Evolutionary conservation across 2,888 invertebrate species (phyloP), one percentile per base, ranked within the genome.

Genomic region (Heliconius ethilla): DNA sequence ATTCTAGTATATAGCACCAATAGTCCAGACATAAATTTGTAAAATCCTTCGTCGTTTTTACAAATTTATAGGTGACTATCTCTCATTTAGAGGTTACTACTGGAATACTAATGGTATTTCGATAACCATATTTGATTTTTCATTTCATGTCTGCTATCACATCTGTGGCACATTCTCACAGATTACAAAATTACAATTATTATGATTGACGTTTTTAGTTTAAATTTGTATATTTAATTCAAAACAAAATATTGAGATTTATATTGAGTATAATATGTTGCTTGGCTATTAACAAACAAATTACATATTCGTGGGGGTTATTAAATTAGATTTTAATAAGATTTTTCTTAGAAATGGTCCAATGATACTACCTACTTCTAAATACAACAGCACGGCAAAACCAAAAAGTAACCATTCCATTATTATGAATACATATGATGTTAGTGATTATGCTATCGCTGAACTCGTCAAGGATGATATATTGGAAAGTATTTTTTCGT

Each of bases 401-500:
- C n/a, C 59, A 22, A 72, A n/a, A 59, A 72, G 59, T n/a, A 72
- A 72, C 22, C 29, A 55, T 33, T 55, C 55, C 29, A 22, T 33
- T 70, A 72, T n/a, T 59, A 80, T 81, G 78, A 79, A 76, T 65
- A 69, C 67, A 37, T 77, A 78, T 70, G 78, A 80, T 76, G 70
- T 72, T 51, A 72, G 80, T 45, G 76, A 79, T 67, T 80, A 80
- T 59, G 80, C 78, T 69, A 80, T 80, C 29, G 95, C 95, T 85
- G 95, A 96, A 86, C 93, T 96, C 88, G 94, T 97, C 85, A 96
- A 97, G 79, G 97, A 97, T 89, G 96, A 97, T 93, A 96, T 98
- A 87, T 95, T 98, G 89, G 98, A 98, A 95, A 96, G 96, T 86
- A 97, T 98, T 92, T 99, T 99, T 95, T 98, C 98, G 9, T 99